Evolutionary conservation across 2,113 vertebrate genomes (phyloP), one percentile per base, ranked within the genome.

Genomic region (Neolamprologus brichardi): DNA sequence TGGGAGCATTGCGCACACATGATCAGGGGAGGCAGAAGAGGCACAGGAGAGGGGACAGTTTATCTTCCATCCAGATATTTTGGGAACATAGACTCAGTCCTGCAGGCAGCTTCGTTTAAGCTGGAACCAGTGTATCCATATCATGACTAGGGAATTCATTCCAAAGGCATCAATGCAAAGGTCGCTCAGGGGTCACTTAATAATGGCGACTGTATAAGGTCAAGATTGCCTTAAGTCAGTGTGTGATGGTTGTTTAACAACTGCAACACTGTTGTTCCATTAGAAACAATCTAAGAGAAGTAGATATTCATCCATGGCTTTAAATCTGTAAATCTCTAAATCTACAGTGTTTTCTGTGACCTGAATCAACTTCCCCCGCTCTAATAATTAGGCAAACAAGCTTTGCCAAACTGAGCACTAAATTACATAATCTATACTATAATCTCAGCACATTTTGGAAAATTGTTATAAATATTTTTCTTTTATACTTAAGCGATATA

Each of bases 61-160:
- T 93, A 92, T 94, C 95, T 95, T 93, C 91, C 91, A 92, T 88
- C 79, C 37, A 8, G 94, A 94, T 95, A 95, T 95, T 95, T 95
- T 94, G 88, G 93, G 93, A 94, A 89, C 92, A 92, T 90, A 41
- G 87, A 75, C 85, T 93, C 92, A 93, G 56, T 37, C 83, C 84
- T 85, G 52, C 54, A 85, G 81, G 83, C 88, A 77, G 79, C 56
- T 85, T 94, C 70, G 12, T 90, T 93, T 91, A 89, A 93, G 88
- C 88, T 88, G 91, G 89, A 92, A 91, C 79, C 18, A 87, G 86
- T 79, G 25, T 86, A 80, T 79, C 78, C 44, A 86, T 87, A 62
- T 87, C 62, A 13, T 32, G 56, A 88, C 81, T 53, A 32, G 17
- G 25, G 82, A 60, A 60, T 84, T 84, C 75, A 81, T 82, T 83